phyloP scores from a whole-genome alignment of 1,140 invertebrate species.

The Aricia agestis region DNA sequence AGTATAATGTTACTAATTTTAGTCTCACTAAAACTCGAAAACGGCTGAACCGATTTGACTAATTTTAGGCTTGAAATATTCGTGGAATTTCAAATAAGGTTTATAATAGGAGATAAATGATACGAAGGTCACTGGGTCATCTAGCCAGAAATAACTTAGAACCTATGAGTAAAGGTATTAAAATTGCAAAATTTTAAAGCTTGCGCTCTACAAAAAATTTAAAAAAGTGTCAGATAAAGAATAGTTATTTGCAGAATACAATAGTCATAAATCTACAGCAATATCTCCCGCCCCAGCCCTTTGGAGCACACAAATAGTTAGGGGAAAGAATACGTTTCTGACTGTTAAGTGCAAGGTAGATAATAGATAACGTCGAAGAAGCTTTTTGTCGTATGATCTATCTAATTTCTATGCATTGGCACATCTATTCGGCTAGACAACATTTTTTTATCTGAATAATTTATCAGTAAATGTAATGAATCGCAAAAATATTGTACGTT shows the following conservation, averaged over 20 bases:
- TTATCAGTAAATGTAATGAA: not conserved
- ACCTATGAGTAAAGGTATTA: too few species aligned
- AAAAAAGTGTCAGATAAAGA: not conserved
- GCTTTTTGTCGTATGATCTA: not conserved
- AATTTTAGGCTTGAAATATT: too few species aligned
- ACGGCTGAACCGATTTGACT: too few species aligned
- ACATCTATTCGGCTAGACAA: not conserved
- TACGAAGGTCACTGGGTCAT: too few species aligned
- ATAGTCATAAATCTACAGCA: constrained; percentile 4
- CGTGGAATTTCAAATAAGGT: too few species aligned
- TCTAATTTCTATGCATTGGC: not conserved
- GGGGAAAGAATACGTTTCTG: not conserved
- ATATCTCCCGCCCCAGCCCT: not conserved
- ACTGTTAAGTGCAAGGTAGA: not conserved
- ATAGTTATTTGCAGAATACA: not conserved
- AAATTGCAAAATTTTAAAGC: not conserved
- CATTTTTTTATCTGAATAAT: not conserved
- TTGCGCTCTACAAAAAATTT: not conserved
- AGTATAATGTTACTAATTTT: too few species aligned
- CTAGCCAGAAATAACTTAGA: too few species aligned
- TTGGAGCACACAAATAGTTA: not conserved
- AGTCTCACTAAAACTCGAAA: too few species aligned
- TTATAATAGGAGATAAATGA: too few species aligned
- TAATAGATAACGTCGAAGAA: not conserved
- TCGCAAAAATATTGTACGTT: too few species aligned